Base-by-base conservation (phyloP, 2,797 vertebrate species). In the Chaenodraco wilsoni region DNA sequence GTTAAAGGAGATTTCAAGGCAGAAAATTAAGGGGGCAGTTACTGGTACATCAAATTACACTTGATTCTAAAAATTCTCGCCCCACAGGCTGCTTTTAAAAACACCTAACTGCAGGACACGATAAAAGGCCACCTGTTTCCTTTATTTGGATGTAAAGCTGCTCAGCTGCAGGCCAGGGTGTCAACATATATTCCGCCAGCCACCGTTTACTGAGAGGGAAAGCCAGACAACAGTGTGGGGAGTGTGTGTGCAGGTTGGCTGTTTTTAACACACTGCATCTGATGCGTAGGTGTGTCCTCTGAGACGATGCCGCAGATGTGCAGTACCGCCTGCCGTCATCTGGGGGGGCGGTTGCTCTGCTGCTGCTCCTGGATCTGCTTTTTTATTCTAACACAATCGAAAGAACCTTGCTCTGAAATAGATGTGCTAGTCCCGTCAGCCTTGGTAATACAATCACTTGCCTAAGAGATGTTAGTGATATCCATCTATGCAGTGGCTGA, bases 271-370 rank as follows among this genome's bases (percentile, higher is more conserved):
- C 27, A 27, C 27, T 27, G 27, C 27, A 89, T 83, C 74, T 84
- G 83, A 83, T 83, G 79, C 23, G 74, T 84, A 77, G 87, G 81
- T 73, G 84, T 78, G 65, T 82, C 67, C 69, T 74, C 72, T 37
- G 52, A 79, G 72, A 69, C 55, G 33, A 50, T 52, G 60, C 37
- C 6, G 49, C 56, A 44, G 19, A 17, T 1, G 0, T 69, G 81
- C 2, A 77, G 76, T 87, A 63, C 85, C 19, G 0, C 7, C 2
- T 57, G 11, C 50, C 0, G 64, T 57, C 92, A 83, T 81, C 16
- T 80, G 90, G 90, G 65, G 92, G 90, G 71, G 91, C 85, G 90
- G 82, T 86, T 75, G 83, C 52, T 87, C 91, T 78, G 83, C 71
- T 59, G 21, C 41, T 60, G 48, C 57, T 65, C 41, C 21, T 69